These are phyloP conservation scores for Anas platyrhynchos DNA, from an alignment of 2,113 vertebrate species.

Conservation along the genomic window DNA sequence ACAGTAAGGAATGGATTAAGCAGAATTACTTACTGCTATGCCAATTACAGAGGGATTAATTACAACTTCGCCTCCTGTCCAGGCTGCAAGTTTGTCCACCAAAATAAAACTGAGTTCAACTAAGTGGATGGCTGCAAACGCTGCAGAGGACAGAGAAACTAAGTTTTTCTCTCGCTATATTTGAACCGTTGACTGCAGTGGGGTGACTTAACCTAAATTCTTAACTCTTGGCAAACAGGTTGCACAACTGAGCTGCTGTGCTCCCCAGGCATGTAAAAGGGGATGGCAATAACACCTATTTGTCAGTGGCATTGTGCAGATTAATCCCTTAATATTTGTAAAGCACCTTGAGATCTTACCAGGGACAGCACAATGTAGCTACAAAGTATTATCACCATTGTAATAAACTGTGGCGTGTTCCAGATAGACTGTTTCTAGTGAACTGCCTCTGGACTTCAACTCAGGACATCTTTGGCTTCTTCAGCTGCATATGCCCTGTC, in stretches of 20 bases:
- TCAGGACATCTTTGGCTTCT: background rate
- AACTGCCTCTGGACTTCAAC: background rate
- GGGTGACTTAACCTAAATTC: background rate
- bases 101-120: background rate
- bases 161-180: background rate
- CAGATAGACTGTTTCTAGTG: background rate
- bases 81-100: background rate
- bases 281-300: background rate
- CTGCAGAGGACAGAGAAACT: background rate
- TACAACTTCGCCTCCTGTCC: constrained; percentile 22
- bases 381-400: background rate
- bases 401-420: background rate
- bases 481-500: background rate
- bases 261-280: background rate
- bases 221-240: background rate
- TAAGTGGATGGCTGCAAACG: background rate
- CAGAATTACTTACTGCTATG: constrained; percentile 55
- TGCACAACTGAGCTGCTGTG: background rate
- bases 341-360: background rate
- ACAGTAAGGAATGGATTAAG: constrained; percentile 60
- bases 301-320: background rate
- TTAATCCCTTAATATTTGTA: background rate
- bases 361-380: background rate
- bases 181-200: background rate
- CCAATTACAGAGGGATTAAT: constrained; percentile 57